Percentiles rank a stretch among this genome's conserved stretches.
Evolutionary conservation across 2,113 vertebrate genomes (phyloP).

Genomic region (Pteruthius melanotis): DNA sequence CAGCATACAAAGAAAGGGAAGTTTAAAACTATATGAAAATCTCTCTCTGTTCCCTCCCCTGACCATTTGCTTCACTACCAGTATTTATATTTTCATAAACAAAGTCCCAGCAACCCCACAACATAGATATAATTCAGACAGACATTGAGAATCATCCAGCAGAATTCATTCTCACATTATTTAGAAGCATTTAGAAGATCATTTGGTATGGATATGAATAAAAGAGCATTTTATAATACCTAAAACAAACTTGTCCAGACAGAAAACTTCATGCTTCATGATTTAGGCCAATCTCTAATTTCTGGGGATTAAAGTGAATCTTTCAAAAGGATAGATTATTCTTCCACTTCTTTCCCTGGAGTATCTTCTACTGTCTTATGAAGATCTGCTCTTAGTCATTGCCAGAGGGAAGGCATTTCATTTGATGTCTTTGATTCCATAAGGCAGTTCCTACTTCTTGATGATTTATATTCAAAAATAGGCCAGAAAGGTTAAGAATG

Average conservation of each 20-base stretch:
- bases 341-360: neutral
- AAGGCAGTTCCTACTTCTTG: neutral
- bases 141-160: neutral
- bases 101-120: neutral
- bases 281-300: constrained; percentile 41
- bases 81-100: neutral
- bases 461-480: constrained; percentile 4
- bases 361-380: neutral
- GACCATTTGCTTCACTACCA: neutral
- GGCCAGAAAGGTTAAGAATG: neutral
- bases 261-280: constrained; percentile 1
- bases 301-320: constrained; percentile 28
- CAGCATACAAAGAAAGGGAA: neutral
- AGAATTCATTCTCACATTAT: neutral
- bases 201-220: neutral
- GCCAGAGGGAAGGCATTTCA: constrained; percentile 15
- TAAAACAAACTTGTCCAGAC: neutral
- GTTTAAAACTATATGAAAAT: neutral
- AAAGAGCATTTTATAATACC: neutral
- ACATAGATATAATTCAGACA: neutral
- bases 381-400: constrained; percentile 3
- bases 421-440: constrained; percentile 27
- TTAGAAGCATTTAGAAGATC: neutral
- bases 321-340: constrained; percentile 14
- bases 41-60: neutral